Evolutionary conservation across 2,113 vertebrate genomes (phyloP).

Genomic region (Lycaon pictus): DNA sequence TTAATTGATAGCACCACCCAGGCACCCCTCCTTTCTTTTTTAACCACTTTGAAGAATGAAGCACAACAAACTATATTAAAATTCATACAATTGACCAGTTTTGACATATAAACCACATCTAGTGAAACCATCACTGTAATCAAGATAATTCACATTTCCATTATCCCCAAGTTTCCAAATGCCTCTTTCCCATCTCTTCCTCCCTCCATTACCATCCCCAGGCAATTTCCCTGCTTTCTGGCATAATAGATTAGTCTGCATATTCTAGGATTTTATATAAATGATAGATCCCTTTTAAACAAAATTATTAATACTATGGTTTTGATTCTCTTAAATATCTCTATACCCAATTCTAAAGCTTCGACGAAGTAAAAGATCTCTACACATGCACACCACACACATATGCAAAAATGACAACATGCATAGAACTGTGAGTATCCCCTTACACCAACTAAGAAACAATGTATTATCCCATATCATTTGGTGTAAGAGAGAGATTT

Average conservation of each 20-base stretch:
- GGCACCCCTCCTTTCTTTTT: not conserved
- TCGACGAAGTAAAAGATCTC: not conserved
- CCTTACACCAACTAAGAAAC: not conserved
- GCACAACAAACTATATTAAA: not conserved
- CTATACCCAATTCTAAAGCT: not conserved
- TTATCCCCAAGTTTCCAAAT: not conserved
- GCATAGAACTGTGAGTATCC: not conserved
- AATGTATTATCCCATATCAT: not conserved
- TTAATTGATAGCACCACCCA: not conserved
- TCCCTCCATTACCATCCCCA: not conserved
- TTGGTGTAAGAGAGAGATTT: not conserved
- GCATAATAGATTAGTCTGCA: not conserved
- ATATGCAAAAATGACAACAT: not conserved
- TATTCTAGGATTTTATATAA: not conserved
- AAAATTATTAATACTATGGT: not conserved
- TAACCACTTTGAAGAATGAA: not conserved
- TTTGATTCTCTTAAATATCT: not conserved
- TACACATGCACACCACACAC: not conserved
- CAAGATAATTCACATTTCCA: not conserved
- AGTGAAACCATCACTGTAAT: not conserved
- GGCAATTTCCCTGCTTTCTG: not conserved
- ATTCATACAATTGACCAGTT: not conserved
- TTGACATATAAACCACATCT: not conserved
- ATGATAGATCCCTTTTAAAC: not conserved
- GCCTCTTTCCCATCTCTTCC: not conserved